Conservation (phyloP, 2,888 invertebrate genomes). For the Slavum lentiscoides region DNA sequence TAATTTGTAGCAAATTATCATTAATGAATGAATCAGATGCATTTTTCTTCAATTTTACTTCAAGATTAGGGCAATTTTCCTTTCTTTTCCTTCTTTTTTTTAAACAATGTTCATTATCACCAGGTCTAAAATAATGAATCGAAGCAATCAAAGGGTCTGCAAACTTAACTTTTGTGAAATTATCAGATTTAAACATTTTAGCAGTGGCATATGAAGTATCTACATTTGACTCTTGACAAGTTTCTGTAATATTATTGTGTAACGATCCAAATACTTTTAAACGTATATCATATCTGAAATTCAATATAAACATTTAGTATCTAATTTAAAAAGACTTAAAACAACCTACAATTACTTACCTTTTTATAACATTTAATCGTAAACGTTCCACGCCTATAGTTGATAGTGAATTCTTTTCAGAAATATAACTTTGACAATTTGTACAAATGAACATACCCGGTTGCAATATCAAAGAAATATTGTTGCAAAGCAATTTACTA, state of each 20-base stretch:
- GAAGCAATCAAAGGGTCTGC: not conserved
- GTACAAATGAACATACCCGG: conserved; percentile 26
- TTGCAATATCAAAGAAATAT: not conserved
- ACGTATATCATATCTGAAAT: not conserved
- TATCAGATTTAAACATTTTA: not conserved
- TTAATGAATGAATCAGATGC: not conserved
- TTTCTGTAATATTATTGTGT: not conserved
- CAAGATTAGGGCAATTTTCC: not conserved
- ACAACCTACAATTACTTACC: not conserved
- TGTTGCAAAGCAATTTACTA: not conserved
- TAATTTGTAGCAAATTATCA: not conserved
- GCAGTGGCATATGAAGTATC: not conserved
- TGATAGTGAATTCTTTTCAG: not conserved
- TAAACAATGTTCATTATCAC: not conserved
- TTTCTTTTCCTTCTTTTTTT: not conserved
- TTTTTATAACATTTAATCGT: not conserved
- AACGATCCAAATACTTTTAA: not conserved
- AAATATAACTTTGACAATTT: conserved; percentile 1
- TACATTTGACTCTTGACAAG: not conserved
- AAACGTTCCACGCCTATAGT: not conserved
- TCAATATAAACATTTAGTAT: not conserved
- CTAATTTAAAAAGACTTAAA: not conserved
- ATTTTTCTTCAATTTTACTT: not conserved
- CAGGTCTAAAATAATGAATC: conserved; percentile 2
- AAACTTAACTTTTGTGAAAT: conserved; percentile 8